These are phyloP conservation scores for Diplosoma virens DNA, from an alignment of 23 tunicate genomes.

Conservation along the genomic window DNA sequence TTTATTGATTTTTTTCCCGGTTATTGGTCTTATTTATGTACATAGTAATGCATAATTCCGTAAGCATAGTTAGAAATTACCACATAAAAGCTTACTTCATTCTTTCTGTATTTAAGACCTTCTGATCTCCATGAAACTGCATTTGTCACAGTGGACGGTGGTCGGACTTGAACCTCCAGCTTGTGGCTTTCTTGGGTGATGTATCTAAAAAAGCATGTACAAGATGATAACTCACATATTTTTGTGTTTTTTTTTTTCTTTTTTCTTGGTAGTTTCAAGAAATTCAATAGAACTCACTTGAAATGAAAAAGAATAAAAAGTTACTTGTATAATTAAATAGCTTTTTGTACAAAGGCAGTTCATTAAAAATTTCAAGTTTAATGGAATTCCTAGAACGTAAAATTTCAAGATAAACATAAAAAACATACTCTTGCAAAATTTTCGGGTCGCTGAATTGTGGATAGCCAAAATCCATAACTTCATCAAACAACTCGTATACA, in stretches of 20 bases:
- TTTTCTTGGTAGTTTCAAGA: too few relatives aligned
- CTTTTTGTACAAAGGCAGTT: too few relatives aligned
- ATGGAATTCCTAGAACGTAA: too few relatives aligned
- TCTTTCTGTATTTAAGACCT: constrained; percentile 89
- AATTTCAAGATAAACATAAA: too few relatives aligned
- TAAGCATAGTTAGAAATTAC: too few relatives aligned
- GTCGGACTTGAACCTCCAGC: constrained; percentile 91
- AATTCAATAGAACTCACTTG: too few relatives aligned
- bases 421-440: constrained; percentile 79
- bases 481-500: constrained; percentile 92
- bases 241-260: too few relatives aligned
- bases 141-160: constrained; percentile 98
- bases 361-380: too few relatives aligned
- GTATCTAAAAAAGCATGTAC: constrained; percentile 47
- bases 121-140: constrained; percentile 99
- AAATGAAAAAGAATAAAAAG: too few relatives aligned
- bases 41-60: too few relatives aligned
- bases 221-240: too few relatives aligned
- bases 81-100: constrained; percentile 86
- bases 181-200: constrained; percentile 97
- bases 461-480: constrained; percentile 97
- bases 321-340: too few relatives aligned
- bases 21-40: background rate
- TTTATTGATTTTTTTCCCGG: background rate
- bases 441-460: constrained; percentile 98